Percentiles rank a stretch among this genome's conserved stretches.
Conservation (phyloP, 1,140 invertebrate genomes). For the Calliopsis andreniformis region DNA sequence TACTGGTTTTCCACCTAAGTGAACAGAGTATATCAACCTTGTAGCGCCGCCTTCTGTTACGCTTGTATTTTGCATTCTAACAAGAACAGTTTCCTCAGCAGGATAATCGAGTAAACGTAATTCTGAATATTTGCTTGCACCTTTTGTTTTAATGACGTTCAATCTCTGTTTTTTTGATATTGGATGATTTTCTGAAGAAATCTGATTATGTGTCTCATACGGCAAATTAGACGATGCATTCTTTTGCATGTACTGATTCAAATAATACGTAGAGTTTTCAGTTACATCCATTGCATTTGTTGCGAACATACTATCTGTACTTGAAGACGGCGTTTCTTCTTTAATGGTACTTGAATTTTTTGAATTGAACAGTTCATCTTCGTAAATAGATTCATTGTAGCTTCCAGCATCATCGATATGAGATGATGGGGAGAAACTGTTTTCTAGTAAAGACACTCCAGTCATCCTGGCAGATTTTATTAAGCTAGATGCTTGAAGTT, state of each 20-base stretch:
- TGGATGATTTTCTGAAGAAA: background rate
- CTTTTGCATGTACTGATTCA: background rate
- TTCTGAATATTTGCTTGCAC: slow-evolving; percentile 21
- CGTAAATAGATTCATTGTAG: background rate
- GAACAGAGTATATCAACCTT: slow-evolving; percentile 88
- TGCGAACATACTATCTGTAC: background rate
- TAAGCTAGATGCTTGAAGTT: background rate
- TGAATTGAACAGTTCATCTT: background rate
- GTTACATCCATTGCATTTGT: background rate
- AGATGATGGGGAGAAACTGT: no score
- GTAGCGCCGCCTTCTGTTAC: slow-evolving; percentile 68
- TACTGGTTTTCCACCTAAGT: slow-evolving; percentile 88
- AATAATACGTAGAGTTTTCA: background rate
- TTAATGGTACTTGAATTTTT: slow-evolving; percentile 19
- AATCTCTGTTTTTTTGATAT: background rate
- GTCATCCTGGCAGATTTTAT: no score
- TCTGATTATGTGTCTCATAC: background rate
- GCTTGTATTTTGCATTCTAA: slow-evolving; percentile 78
- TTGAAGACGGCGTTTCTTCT: background rate
- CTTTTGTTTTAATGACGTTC: background rate
- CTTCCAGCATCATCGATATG: no score
- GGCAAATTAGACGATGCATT: background rate
- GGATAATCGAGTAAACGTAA: slow-evolving; percentile 48
- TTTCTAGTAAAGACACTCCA: no score
- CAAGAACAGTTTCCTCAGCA: slow-evolving; percentile 73